Conservation (phyloP, 2,888 invertebrate species). For the Chorisops tibialis region DNA sequence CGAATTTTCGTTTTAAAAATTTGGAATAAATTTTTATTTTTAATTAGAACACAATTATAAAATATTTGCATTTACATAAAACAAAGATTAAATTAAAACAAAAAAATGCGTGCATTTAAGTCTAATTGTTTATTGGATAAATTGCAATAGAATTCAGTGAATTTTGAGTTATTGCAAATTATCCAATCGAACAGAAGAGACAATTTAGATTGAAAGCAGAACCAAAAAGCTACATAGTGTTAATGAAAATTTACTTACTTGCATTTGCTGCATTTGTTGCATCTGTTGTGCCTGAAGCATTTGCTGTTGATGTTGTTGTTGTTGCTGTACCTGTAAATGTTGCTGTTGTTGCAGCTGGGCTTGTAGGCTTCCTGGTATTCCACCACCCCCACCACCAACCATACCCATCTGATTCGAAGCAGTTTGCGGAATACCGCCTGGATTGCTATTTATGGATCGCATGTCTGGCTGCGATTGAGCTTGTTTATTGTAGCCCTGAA, state of each 20-base stretch:
- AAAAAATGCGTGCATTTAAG: slow-evolving; percentile 11
- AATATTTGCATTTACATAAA: slow-evolving; percentile 25
- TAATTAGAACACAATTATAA: slow-evolving; percentile 8
- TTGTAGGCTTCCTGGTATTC: slow-evolving; percentile 43
- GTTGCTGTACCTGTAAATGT: slow-evolving; percentile 52
- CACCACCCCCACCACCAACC: slow-evolving; percentile 23
- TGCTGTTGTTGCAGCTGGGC: slow-evolving; percentile 45
- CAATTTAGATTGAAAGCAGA: slow-evolving; percentile 1
- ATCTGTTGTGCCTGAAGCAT: slow-evolving; percentile 46
- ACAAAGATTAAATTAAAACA: slow-evolving; percentile 7
- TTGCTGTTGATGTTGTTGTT: slow-evolving; percentile 54
- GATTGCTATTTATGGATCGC: slow-evolving; percentile 48
- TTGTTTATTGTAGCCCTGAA: slow-evolving; percentile 33
- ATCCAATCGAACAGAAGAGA: neutral
- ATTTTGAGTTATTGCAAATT: neutral
- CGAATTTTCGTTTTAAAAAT: too few species aligned
- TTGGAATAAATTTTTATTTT: neutral
- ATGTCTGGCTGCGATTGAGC: slow-evolving; percentile 34
- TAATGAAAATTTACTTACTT: slow-evolving; percentile 53
- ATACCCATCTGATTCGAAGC: slow-evolving; percentile 46
- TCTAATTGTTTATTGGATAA: neutral
- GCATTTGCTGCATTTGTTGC: slow-evolving; percentile 58
- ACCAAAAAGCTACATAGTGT: neutral
- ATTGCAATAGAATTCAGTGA: neutral
- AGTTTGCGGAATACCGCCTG: slow-evolving; percentile 50